phyloP scores from a whole-genome alignment of 2,888 invertebrate genomes.

The Lasius fuliginosus region DNA sequence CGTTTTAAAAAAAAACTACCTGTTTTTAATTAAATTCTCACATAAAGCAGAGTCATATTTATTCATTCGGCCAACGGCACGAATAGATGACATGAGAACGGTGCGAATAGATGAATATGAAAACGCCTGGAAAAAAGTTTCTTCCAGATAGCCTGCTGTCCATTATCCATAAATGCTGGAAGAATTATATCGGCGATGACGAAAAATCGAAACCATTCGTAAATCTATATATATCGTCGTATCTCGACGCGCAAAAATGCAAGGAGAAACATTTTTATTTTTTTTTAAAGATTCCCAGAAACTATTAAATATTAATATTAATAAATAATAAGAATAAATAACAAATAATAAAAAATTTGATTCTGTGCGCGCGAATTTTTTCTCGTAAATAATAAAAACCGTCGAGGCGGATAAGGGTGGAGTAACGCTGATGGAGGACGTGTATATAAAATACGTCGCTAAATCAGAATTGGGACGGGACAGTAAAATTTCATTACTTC shows the following conservation, averaged over 20 bases:
- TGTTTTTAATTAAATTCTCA: constrained; percentile 51
- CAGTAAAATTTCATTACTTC: constrained; percentile 67
- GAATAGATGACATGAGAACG: too few relatives aligned
- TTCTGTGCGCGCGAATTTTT: background rate
- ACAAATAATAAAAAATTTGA: background rate
- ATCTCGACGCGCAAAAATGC: background rate
- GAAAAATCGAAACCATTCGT: background rate
- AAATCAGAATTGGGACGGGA: constrained; percentile 23
- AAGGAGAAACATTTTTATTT: background rate
- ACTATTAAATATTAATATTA: background rate
- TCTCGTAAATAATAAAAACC: background rate
- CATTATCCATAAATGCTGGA: background rate
- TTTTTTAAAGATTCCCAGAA: background rate
- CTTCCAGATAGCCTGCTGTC: background rate
- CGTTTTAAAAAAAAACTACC: constrained; percentile 23
- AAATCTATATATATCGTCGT: background rate
- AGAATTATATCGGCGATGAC: background rate
- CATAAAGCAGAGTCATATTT: constrained; percentile 45
- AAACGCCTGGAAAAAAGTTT: constrained; percentile 9
- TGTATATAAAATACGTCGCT: constrained; percentile 5
- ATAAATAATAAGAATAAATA: background rate
- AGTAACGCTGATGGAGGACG: background rate
- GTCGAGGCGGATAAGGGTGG: background rate
- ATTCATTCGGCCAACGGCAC: constrained; percentile 35
- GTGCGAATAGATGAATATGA: constrained; percentile 43